A percentile compares a stretch with the other conserved stretches of the same genome.
Conservation (phyloP, 2,888 invertebrate genomes). For the Spisula solida region DNA sequence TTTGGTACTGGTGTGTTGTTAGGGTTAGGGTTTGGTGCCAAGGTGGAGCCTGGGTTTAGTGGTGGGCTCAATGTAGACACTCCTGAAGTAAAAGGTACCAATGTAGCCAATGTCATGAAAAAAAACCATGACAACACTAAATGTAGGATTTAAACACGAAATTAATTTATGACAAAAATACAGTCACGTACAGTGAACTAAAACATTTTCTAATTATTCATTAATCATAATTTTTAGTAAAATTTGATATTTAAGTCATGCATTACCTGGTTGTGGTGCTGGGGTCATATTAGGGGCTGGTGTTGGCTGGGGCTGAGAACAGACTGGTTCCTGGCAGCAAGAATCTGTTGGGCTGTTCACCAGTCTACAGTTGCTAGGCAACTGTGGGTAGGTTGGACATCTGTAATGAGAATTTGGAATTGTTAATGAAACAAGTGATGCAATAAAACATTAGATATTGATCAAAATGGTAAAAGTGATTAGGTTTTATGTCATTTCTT, state of each 20-base stretch:
- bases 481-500: too few species aligned
- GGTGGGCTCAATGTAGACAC: constrained; percentile 50
- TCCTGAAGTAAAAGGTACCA: neutral
- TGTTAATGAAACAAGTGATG: neutral
- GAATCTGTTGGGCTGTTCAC: constrained; percentile 71
- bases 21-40: constrained; percentile 52
- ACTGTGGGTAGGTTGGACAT: constrained; percentile 71
- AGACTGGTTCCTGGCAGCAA: constrained; percentile 76
- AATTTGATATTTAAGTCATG: neutral
- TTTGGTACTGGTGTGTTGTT: constrained; percentile 51
- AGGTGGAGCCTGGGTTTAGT: constrained; percentile 39
- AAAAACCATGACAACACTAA: too few species aligned
- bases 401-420: constrained; percentile 55
- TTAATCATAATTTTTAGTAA: too few species aligned
- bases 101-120: too few species aligned
- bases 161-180: too few species aligned
- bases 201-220: too few species aligned
- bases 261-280: constrained; percentile 42
- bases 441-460: too few species aligned
- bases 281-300: constrained; percentile 57
- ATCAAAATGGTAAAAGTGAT: too few species aligned
- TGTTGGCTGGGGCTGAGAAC: constrained; percentile 61
- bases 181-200: too few species aligned
- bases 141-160: too few species aligned
- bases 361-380: constrained; percentile 74